Percentiles rank a stretch among this genome's conserved stretches.
Conservation (phyloP, 2,888 invertebrate genomes). For the Mythimna impura region DNA sequence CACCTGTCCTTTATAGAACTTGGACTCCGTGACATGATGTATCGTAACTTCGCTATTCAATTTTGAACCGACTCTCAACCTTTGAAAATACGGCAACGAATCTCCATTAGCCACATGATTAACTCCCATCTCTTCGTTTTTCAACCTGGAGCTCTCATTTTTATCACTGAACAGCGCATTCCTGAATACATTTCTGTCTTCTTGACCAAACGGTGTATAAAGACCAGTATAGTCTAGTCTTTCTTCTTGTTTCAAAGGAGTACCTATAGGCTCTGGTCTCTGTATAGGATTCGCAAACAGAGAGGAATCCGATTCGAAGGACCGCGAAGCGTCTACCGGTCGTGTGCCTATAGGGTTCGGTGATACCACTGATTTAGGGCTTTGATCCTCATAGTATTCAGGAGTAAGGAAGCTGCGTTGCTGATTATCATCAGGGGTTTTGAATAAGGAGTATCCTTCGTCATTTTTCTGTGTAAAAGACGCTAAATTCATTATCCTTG, state of each 20-base stretch:
- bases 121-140: constrained; percentile 64
- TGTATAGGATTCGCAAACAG: constrained; percentile 80
- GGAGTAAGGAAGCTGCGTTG: constrained; percentile 79
- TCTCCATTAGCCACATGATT: constrained; percentile 79
- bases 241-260: constrained; percentile 66
- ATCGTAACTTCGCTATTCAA: constrained; percentile 86
- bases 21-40: constrained; percentile 86
- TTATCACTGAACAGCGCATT: constrained; percentile 84
- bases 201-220: constrained; percentile 85
- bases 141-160: constrained; percentile 54
- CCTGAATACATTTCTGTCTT: constrained; percentile 83
- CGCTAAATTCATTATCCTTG: constrained; percentile 82
- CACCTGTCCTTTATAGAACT: constrained; percentile 85
- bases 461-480: constrained; percentile 87
- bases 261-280: constrained; percentile 81
- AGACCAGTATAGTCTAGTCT: constrained; percentile 60
- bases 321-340: constrained; percentile 70
- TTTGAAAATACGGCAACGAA: constrained; percentile 84
- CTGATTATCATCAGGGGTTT: constrained; percentile 78
- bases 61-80: constrained; percentile 84
- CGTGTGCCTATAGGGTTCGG: constrained; percentile 86
- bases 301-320: constrained; percentile 77
- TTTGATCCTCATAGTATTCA: constrained; percentile 78
- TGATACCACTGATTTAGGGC: constrained; percentile 80
- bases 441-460: constrained; percentile 86